phyloP scores from a whole-genome alignment of 2,797 vertebrate genomes.

The Pipistrellus kuhlii region DNA sequence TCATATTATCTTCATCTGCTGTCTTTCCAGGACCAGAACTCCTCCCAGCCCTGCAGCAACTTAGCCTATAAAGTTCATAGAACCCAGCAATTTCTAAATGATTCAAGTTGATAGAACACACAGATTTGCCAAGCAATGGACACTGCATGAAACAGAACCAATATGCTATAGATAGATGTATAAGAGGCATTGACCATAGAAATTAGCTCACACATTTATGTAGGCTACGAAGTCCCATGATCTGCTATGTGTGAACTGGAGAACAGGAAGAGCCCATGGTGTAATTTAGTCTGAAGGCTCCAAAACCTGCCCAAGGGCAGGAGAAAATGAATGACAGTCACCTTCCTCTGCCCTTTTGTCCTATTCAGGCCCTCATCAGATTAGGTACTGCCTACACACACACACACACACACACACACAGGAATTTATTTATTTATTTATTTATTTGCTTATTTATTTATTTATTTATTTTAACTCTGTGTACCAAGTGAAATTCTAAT shows the following conservation, averaged over 20 bases:
- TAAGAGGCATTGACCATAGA: not conserved
- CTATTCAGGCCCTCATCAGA: not conserved
- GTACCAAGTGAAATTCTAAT: not conserved
- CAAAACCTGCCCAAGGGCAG: not conserved
- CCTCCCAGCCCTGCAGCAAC: not conserved
- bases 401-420: not conserved
- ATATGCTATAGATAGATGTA: not conserved
- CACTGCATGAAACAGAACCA: not conserved
- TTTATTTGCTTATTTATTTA: too few relatives aligned
- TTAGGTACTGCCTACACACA: not conserved
- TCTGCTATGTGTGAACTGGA: not conserved
- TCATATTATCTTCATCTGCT: conserved; percentile 18
- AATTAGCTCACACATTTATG: not conserved
- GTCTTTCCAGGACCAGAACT: not conserved
- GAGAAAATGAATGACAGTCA: not conserved
- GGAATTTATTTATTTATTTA: not conserved
- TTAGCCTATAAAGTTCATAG: not conserved
- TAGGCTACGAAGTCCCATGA: not conserved
- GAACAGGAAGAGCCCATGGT: not conserved
- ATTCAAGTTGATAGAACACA: not conserved
- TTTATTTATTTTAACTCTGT: not conserved
- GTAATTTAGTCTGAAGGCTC: not conserved
- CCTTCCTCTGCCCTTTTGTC: not conserved
- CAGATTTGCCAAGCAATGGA: not conserved
- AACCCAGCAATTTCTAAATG: not conserved